Base-by-base conservation (phyloP, 2,113 vertebrate genomes). In the Thymallus thymallus region DNA sequence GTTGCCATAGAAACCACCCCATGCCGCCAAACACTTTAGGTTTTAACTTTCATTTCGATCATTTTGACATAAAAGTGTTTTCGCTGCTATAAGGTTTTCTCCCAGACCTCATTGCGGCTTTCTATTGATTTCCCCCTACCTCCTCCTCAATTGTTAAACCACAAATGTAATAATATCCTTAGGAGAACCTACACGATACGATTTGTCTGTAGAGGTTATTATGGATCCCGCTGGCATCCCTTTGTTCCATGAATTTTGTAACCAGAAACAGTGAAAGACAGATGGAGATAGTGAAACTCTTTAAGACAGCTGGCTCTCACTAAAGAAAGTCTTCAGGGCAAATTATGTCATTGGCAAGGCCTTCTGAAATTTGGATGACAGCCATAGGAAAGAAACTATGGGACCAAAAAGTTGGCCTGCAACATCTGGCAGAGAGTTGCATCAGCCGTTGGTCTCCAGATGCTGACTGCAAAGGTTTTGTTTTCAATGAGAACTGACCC, bases 321-420 rank as follows among this genome's bases (percentile, higher is more conserved):
- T 41, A 51, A 58, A 70, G 62, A 85, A 82, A 81, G 80, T 85
- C 73, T 70, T 58, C 23, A 64, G 68, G 71, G 66, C 72, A 65
- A 80, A 74, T 86, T 87, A 92, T 91, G 88, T 93, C 91, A 93
- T 87, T 76, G 60, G 76, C 80, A 81, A 85, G 83, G 73, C 79
- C 83, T 76, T 82, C 76, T 81, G 76, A 87, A 81, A 89, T 80
- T 86, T 87, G 90, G 90, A 83, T 41, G 64, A 23, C 1, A 23
- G 80, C 90, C 90, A 91, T 82, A 48, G 73, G 79, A 81, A 79
- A 83, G 69, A 72, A 74, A 74, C 13, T 10, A 56, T 20, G 72
- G 76, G 41, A 82, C 61, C 55, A 2, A 73, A 75, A 79, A 72
- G 68, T 73, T 60, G 73, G 81, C 80, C 58, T 48, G 60, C 63